Conservation (phyloP, 2,797 vertebrate species). For the Cossypha polioptera region DNA sequence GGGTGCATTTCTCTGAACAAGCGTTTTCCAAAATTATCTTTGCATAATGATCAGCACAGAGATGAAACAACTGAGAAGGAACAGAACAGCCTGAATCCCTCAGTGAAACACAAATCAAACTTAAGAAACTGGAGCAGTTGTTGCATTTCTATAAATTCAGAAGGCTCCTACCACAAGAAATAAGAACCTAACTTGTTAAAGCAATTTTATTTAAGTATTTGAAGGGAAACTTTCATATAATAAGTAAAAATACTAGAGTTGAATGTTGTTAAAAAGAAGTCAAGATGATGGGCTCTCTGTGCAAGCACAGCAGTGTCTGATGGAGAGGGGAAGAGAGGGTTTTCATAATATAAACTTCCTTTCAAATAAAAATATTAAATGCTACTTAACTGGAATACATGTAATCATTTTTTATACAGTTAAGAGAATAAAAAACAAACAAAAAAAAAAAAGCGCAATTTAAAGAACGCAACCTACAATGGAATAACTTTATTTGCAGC, state of each 20-base stretch:
- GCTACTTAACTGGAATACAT: slow-evolving; percentile 60
- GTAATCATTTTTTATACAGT: slow-evolving; percentile 51
- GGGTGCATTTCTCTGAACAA: neutral
- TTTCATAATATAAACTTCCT: slow-evolving; percentile 46
- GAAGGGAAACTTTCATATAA: slow-evolving; percentile 70
- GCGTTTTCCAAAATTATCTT: neutral
- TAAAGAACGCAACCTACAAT: slow-evolving; percentile 69
- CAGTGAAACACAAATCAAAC: neutral
- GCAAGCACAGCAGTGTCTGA: slow-evolving; percentile 8
- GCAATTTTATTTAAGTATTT: slow-evolving; percentile 79
- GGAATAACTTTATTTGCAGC: slow-evolving; percentile 72
- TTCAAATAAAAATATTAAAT: slow-evolving; percentile 52
- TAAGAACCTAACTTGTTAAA: slow-evolving; percentile 71
- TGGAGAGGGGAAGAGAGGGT: neutral
- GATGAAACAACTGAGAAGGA: neutral
- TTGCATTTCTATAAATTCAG: neutral
- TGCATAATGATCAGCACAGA: neutral
- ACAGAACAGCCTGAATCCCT: neutral
- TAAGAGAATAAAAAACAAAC: slow-evolving; percentile 41
- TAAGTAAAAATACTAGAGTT: slow-evolving; percentile 77
- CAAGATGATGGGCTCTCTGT: slow-evolving; percentile 34
- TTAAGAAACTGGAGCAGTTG: neutral
- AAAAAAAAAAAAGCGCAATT: neutral
- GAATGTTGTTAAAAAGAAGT: slow-evolving; percentile 65
- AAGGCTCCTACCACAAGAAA: slow-evolving; percentile 32